These are phyloP conservation scores for Camptogramma bilineatum DNA, from an alignment of 2,888 invertebrate species.

Conservation along the genomic window DNA sequence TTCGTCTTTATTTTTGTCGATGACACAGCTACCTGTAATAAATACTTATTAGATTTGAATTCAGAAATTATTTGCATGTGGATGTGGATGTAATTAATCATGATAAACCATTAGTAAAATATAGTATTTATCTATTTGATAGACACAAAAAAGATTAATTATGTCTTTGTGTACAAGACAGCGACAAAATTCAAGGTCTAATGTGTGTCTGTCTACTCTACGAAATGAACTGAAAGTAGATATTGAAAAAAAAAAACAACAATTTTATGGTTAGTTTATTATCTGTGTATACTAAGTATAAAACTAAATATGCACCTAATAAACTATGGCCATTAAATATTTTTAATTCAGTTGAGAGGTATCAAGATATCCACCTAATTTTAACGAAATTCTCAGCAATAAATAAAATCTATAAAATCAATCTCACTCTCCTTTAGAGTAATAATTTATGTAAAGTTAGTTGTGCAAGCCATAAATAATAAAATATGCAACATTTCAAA, in stretches of 20 bases:
- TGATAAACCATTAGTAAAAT: slow-evolving; percentile 29
- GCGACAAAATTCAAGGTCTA: background rate
- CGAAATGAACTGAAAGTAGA: too few species aligned
- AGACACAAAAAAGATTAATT: slow-evolving; percentile 12
- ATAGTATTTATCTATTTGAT: slow-evolving; percentile 24
- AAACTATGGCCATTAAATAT: background rate
- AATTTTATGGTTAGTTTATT: background rate
- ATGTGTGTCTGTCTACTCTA: too few species aligned
- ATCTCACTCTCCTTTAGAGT: slow-evolving; percentile 47
- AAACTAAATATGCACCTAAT: too few species aligned
- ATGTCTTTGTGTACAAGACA: background rate
- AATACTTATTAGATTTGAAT: slow-evolving; percentile 31
- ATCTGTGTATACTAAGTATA: too few species aligned
- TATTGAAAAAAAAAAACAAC: background rate
- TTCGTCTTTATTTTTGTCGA: slow-evolving; percentile 40
- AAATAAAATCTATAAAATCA: slow-evolving; percentile 47
- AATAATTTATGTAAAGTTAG: slow-evolving; percentile 46
- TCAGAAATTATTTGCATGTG: slow-evolving; percentile 36
- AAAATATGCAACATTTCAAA: slow-evolving; percentile 54
- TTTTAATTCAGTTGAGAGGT: slow-evolving; percentile 1
- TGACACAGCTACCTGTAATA: slow-evolving; percentile 40
- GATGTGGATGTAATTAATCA: slow-evolving; percentile 37
- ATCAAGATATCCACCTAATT: slow-evolving; percentile 19
- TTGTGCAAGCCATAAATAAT: slow-evolving; percentile 51
- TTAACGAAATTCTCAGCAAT: slow-evolving; percentile 19